These are phyloP conservation scores for Hoplostethus mediterraneus DNA, from an alignment of 2,797 vertebrate genomes.

Conservation along the genomic window DNA sequence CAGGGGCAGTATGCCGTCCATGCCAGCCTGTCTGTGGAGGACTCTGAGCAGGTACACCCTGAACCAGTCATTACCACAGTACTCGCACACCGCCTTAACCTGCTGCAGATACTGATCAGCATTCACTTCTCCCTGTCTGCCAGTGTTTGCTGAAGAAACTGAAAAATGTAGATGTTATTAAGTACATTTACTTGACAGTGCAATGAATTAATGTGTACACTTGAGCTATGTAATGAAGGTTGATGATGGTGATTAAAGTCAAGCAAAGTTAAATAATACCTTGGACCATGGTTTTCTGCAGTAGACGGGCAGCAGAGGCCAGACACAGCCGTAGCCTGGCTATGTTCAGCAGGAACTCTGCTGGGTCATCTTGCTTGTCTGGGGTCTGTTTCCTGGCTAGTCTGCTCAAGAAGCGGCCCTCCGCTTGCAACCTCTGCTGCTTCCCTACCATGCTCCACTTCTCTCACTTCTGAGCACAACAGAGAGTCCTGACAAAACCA, in stretches of 20 bases:
- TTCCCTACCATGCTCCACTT: conserved; percentile 22
- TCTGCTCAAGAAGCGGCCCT: conserved; percentile 74
- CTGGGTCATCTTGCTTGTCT: conserved; percentile 62
- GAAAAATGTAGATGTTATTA: neutral
- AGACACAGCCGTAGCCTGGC: conserved; percentile 76
- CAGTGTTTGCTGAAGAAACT: conserved; percentile 19
- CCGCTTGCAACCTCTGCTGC: conserved; percentile 35
- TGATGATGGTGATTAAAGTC: neutral
- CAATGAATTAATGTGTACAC: too few species aligned
- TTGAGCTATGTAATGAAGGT: too few species aligned
- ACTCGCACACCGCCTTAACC: conserved; percentile 76
- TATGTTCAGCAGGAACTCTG: conserved; percentile 78
- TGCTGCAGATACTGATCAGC: conserved; percentile 61
- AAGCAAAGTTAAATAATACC: conserved; percentile 32
- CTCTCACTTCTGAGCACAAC: conserved; percentile 49
- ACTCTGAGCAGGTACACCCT: conserved; percentile 81
- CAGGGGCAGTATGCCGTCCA: conserved; percentile 69
- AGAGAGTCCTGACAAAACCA: conserved; percentile 73
- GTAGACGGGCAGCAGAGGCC: conserved; percentile 65
- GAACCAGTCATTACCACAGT: conserved; percentile 76
- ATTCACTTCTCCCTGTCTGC: neutral
- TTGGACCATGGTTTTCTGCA: conserved; percentile 30
- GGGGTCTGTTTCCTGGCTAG: conserved; percentile 71
- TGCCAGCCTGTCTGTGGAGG: conserved; percentile 61
- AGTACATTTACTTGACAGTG: neutral